Base-by-base conservation (phyloP, 37 sponge, comb jelly and placozoan species). In the Oopsacas minuta region DNA sequence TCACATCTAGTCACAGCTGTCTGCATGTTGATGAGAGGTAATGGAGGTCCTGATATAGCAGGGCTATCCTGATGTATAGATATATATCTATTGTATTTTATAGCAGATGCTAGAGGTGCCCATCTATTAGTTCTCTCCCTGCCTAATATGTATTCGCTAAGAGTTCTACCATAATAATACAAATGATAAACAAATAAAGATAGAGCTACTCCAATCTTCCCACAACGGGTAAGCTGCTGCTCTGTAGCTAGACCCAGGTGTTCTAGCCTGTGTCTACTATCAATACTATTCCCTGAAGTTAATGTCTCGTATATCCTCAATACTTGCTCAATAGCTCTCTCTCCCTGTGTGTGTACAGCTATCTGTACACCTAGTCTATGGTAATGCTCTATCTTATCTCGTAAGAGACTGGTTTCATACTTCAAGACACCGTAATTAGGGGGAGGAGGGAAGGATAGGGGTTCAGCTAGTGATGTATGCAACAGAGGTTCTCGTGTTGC, bases 271-370 rank as follows among this genome's bases (percentile, higher is more conserved):
- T 91, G 81, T 5, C 90, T 83, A 37, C 30, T 85, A 36, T 88
- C 84, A 8, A 17, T 36, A n/a, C 81, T 23, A 12, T 46, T 46
- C 28, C 36, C 83, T 15, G 20, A 0, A 7, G 42, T 22, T 8
- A 85, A 12, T 36, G 28, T 17, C 30, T 53, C 23, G 46, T 83
- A 91, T 38, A 36, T 82, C 0, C 61, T 36, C 49, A 91, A 85
- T 22, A 36, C 81, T 37, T 89, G 89, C 0, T 83, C 86, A 23
- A 88, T 53, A 37, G 89, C 89, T 32, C 89, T 36, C 0, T 91
- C 91, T 34, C 91, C 91, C n/a, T 91, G 86, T 15, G 89, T 81
- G 82, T 91, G 91, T 0, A 39, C 37, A 15, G 88, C 85, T 39
- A 85, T 17, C 30, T 87, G 85, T 34, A 20, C 37, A 0, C 83